These are phyloP conservation scores for human DNA, from an alignment of 2,113 vertebrate species.

Conservation along the genomic window GRCh38 chr2:63192501-63193000, in stretches of 20 bases:
- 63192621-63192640: slow-evolving; percentile 20
- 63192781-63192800: slow-evolving; percentile 71
- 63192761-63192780: slow-evolving; percentile 8
- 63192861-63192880: slow-evolving; percentile 76
- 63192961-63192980: slow-evolving; percentile 85
- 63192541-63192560: slow-evolving; percentile 46
- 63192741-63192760: slow-evolving; percentile 44
- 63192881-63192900: slow-evolving; percentile 65
- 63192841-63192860: slow-evolving; percentile 71
- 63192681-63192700: slow-evolving; percentile 21
- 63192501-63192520: slow-evolving; percentile 35
- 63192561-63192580: slow-evolving; percentile 51
- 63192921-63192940: slow-evolving; percentile 80
- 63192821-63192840: slow-evolving; percentile 63
- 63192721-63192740: slow-evolving; percentile 38
- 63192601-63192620: slow-evolving; percentile 24
- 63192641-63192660: slow-evolving; percentile 9
- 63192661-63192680: slow-evolving; percentile 31
- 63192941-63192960: slow-evolving; percentile 82
- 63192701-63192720: slow-evolving; percentile 14
- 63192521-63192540: slow-evolving; percentile 39
- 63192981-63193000: slow-evolving; percentile 80
- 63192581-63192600: slow-evolving; percentile 36
- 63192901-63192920: slow-evolving; percentile 81
- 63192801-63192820: slow-evolving; percentile 61